phyloP scores from a whole-genome alignment of 2,888 invertebrate species.

The Charanyca ferruginea region DNA sequence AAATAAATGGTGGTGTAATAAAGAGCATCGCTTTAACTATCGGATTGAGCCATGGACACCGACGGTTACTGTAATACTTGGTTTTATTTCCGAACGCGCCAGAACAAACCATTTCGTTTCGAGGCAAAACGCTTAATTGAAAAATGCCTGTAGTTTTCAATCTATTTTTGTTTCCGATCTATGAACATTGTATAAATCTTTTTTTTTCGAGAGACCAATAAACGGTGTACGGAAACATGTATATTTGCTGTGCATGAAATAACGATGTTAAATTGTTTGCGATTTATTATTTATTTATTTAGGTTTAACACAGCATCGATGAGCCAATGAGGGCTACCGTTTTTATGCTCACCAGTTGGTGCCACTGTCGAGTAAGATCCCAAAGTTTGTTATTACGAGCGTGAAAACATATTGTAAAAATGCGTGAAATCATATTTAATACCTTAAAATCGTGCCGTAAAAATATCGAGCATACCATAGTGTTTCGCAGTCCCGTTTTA shows the following conservation, averaged over 20 bases:
- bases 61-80: slow-evolving; percentile 74
- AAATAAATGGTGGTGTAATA: slow-evolving; percentile 77
- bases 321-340: too few relatives aligned
- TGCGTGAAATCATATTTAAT: too few relatives aligned
- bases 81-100: slow-evolving; percentile 68
- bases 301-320: too few relatives aligned
- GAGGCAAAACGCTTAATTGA: slow-evolving; percentile 66
- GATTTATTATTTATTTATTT: background rate
- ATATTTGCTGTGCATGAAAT: slow-evolving; percentile 44
- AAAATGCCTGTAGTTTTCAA: slow-evolving; percentile 63
- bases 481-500: too few relatives aligned
- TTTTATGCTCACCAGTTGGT: too few relatives aligned
- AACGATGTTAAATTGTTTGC: slow-evolving; percentile 23
- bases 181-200: slow-evolving; percentile 60
- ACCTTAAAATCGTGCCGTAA: too few relatives aligned
- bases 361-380: too few relatives aligned
- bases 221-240: slow-evolving; percentile 55
- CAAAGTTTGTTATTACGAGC: too few relatives aligned
- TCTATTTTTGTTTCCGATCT: slow-evolving; percentile 62
- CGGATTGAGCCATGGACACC: slow-evolving; percentile 73
- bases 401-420: too few relatives aligned
- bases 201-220: slow-evolving; percentile 61
- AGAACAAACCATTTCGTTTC: slow-evolving; percentile 54
- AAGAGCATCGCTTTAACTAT: slow-evolving; percentile 71
- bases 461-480: too few relatives aligned